Evolutionary conservation across 2,888 invertebrate species (phyloP).

Genomic region (Rhyacophila evoluta): DNA sequence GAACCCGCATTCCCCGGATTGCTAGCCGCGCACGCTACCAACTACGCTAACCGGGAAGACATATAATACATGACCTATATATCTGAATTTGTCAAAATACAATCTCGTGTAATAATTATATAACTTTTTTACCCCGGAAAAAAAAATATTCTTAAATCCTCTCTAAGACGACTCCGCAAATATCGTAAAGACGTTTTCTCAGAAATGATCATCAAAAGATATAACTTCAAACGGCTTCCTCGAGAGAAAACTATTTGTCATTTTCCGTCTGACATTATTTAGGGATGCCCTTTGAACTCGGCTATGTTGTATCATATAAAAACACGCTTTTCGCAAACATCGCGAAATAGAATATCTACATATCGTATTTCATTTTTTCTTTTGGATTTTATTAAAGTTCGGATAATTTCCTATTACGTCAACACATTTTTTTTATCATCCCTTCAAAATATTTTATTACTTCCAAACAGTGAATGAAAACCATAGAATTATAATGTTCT

Average conservation of each 20-base stretch:
- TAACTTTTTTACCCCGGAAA: not conserved
- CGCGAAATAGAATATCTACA: not conserved
- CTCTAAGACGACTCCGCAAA: not conserved
- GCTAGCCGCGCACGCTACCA: too few relatives aligned
- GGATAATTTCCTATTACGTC: not conserved
- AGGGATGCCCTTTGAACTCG: not conserved
- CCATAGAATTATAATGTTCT: too few relatives aligned
- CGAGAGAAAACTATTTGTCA: constrained; percentile 10
- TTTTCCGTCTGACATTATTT: not conserved
- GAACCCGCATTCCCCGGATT: too few relatives aligned
- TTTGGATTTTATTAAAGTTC: not conserved
- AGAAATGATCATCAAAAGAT: constrained; percentile 14
- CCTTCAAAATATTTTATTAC: too few relatives aligned
- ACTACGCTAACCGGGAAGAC: too few relatives aligned
- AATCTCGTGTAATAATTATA: too few relatives aligned
- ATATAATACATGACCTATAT: too few relatives aligned
- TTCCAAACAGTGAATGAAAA: too few relatives aligned
- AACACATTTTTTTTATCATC: not conserved
- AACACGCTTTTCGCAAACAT: not conserved
- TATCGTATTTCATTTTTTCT: not conserved
- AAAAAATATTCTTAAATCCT: not conserved
- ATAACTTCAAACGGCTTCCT: not conserved
- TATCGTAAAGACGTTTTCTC: not conserved
- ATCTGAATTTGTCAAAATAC: too few relatives aligned
- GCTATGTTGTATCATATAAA: not conserved